These are phyloP conservation scores for Drosophila melanica DNA, from an alignment of 1,140 invertebrate genomes.

Conservation along the genomic window DNA sequence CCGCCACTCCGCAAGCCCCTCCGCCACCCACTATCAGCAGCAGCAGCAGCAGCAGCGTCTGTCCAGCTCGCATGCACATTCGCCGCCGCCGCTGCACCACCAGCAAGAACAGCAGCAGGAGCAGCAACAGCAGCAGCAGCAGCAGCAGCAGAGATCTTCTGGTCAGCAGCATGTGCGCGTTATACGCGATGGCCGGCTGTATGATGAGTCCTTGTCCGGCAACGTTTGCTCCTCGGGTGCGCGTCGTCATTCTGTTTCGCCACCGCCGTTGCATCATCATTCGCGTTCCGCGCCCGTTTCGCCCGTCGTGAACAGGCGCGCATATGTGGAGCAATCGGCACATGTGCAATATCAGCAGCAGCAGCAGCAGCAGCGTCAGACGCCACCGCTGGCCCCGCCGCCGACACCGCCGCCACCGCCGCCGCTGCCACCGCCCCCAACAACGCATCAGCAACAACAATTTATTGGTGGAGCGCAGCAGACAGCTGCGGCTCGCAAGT, in stretches of 20 bases:
- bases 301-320: constrained; percentile 57
- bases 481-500: constrained; percentile 72
- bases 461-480: constrained; percentile 35
- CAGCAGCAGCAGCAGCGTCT: constrained; percentile 35
- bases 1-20: constrained; percentile 76
- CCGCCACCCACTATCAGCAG: constrained; percentile 54
- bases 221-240: constrained; percentile 26
- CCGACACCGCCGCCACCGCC: constrained; percentile 50
- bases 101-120: constrained; percentile 56
- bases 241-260: constrained; percentile 73
- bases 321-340: constrained; percentile 43
- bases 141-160: constrained; percentile 16
- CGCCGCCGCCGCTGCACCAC: constrained; percentile 71
- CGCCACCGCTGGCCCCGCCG: constrained; percentile 58
- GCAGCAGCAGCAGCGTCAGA: constrained; percentile 26
- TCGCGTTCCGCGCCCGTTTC: constrained; percentile 74
- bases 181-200: constrained; percentile 77
- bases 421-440: constrained; percentile 45
- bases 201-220: constrained; percentile 57
- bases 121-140: not conserved
- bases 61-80: constrained; percentile 24
- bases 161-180: constrained; percentile 73
- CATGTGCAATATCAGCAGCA: constrained; percentile 55
- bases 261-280: constrained; percentile 76
- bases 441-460: constrained; percentile 50